These are phyloP conservation scores for honey bee (Apis mellifera) DNA, from an alignment of 1,140 invertebrate genomes.

Conservation along the genomic window Amel_HAv3.1 CM009942.2:9245501-9246000, in stretches of 20 bases:
- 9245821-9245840: constrained; percentile 82
- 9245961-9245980: constrained; percentile 95
- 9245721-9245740: too few relatives aligned
- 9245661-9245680: too few relatives aligned
- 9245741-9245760: neutral
- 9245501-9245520: constrained; percentile 94
- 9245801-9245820: constrained; percentile 80
- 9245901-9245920: constrained; percentile 98
- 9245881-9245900: constrained; percentile 98
- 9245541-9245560: constrained; percentile 76
- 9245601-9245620: constrained; percentile 18
- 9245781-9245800: constrained; percentile 78
- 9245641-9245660: neutral
- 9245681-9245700: too few relatives aligned
- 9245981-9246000: constrained; percentile 93
- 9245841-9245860: constrained; percentile 93
- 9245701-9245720: too few relatives aligned
- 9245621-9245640: neutral
- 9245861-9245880: constrained; percentile 96
- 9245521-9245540: constrained; percentile 91
- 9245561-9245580: constrained; percentile 68
- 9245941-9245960: constrained; percentile 98
- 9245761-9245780: constrained; percentile 71
- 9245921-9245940: constrained; percentile 97
- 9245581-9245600: constrained; percentile 7